Percentiles rank a stretch among this genome's conserved stretches.
phyloP scores from a whole-genome alignment of 2,113 vertebrate species.

The Gambusia holbrooki region DNA sequence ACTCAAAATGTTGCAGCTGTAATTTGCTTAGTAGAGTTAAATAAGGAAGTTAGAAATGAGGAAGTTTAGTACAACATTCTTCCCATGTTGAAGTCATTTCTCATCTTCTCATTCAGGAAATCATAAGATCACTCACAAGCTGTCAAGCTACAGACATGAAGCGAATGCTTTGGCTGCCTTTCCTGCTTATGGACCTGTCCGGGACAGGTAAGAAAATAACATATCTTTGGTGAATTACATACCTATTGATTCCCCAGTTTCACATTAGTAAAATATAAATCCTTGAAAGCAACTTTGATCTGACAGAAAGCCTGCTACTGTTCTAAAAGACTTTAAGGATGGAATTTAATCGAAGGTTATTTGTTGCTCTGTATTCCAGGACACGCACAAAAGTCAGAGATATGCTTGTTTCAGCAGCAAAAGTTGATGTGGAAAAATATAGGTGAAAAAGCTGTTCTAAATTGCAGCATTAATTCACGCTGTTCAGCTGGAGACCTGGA shows the following conservation, averaged over 20 bases:
- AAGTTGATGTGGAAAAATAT: not conserved
- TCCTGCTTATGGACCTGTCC: constrained; percentile 39
- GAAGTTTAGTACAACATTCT: constrained; percentile 46
- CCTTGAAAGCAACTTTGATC: not conserved
- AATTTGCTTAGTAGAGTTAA: constrained; percentile 3
- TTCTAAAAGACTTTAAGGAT: not conserved
- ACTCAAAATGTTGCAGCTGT: not conserved
- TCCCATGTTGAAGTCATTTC: constrained; percentile 37
- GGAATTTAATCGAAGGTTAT: not conserved
- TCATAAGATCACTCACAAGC: constrained; percentile 55
- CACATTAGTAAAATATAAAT: not conserved
- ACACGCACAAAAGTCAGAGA: not conserved
- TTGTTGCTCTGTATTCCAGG: constrained; percentile 25
- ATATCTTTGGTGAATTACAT: not conserved
- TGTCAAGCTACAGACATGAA: constrained; percentile 53
- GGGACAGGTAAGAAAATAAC: constrained; percentile 45
- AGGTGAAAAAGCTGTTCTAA: constrained; percentile 33
- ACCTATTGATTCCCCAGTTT: not conserved
- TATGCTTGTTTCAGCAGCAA: constrained; percentile 29
- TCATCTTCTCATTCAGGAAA: constrained; percentile 16
- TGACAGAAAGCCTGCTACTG: not conserved
- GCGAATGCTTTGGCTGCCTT: constrained; percentile 35
- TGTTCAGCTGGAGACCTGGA: rapidly evolving
- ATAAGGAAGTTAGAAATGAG: constrained; percentile 49
- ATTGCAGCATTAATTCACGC: not conserved